Evolutionary conservation across 1,140 invertebrate species (phyloP).

Genomic region (Bicyclus anynana): DNA sequence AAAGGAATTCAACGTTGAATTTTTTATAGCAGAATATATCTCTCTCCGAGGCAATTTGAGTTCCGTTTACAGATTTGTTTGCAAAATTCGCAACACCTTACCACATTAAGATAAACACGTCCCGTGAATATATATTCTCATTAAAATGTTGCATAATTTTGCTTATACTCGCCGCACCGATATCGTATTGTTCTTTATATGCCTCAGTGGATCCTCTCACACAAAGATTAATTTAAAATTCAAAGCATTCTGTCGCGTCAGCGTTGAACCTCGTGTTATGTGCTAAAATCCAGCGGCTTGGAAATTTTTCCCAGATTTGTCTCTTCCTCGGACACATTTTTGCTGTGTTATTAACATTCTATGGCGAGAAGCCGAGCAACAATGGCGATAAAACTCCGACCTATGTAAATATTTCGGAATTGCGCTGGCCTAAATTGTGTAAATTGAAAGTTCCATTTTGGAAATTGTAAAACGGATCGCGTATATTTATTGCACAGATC

Average conservation of each 20-base stretch:
- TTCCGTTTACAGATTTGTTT: neutral
- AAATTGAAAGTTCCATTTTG: too few relatives aligned
- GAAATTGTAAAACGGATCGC: too few relatives aligned
- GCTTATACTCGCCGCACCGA: constrained; percentile 5
- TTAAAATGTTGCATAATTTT: constrained; percentile 9
- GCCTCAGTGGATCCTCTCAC: constrained; percentile 53
- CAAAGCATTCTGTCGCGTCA: constrained; percentile 48
- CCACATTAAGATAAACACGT: neutral
- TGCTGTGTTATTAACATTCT: neutral
- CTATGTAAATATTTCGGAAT: neutral
- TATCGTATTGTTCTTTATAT: constrained; percentile 41
- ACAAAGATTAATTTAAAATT: constrained; percentile 71
- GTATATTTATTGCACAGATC: too few relatives aligned
- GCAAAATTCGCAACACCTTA: neutral
- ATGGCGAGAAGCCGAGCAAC: neutral
- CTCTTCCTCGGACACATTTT: neutral
- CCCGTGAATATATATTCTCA: neutral
- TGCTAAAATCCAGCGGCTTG: constrained; percentile 5
- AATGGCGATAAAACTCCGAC: neutral
- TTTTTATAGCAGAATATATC: neutral
- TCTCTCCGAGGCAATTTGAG: neutral
- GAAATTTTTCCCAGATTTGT: neutral
- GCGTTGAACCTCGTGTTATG: constrained; percentile 48
- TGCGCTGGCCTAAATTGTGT: too few relatives aligned
- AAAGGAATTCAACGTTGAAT: too few relatives aligned